A percentile compares a stretch with the other conserved stretches of the same genome.
phyloP scores from a whole-genome alignment of 2,888 invertebrate species.

The Taphrorychus bicolor region DNA sequence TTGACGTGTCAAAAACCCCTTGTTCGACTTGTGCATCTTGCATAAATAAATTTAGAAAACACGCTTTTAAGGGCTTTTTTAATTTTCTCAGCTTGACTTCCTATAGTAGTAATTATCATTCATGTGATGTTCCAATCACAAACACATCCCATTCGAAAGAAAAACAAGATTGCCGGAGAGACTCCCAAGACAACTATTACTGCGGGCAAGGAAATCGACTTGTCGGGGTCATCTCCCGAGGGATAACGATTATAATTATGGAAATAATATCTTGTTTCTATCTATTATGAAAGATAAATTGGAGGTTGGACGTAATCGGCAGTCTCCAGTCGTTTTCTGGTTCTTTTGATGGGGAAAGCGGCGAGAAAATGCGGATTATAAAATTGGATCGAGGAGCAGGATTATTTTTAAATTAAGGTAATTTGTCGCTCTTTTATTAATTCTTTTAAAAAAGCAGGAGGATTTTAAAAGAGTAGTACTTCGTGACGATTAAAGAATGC shows the following conservation, averaged over 20 bases:
- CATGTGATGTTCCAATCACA: conserved; percentile 12
- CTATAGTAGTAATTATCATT: too few species aligned
- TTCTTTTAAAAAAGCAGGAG: background rate
- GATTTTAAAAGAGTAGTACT: background rate
- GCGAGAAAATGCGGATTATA: conserved; percentile 1
- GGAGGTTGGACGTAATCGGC: conserved; percentile 11
- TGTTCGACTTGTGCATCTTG: background rate
- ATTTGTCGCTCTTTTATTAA: conserved; percentile 3
- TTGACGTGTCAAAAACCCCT: background rate
- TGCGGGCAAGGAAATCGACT: conserved; percentile 16
- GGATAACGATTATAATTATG: conserved; percentile 31
- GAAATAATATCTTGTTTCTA: conserved; percentile 31
- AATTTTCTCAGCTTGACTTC: background rate
- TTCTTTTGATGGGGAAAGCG: conserved; percentile 2
- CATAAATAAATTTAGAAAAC: background rate
- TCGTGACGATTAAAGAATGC: too few species aligned
- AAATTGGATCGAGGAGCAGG: conserved; percentile 6
- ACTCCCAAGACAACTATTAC: conserved; percentile 19
- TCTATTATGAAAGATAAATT: conserved; percentile 27
- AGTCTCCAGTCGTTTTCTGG: background rate
- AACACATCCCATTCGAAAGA: conserved; percentile 17
- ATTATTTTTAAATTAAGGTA: conserved; percentile 6
- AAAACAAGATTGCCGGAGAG: conserved; percentile 25
- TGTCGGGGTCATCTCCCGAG: conserved; percentile 18
- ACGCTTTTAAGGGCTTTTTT: background rate